Evolutionary conservation across 2,797 vertebrate species (phyloP).

Genomic region (Lacerta viridis): DNA sequence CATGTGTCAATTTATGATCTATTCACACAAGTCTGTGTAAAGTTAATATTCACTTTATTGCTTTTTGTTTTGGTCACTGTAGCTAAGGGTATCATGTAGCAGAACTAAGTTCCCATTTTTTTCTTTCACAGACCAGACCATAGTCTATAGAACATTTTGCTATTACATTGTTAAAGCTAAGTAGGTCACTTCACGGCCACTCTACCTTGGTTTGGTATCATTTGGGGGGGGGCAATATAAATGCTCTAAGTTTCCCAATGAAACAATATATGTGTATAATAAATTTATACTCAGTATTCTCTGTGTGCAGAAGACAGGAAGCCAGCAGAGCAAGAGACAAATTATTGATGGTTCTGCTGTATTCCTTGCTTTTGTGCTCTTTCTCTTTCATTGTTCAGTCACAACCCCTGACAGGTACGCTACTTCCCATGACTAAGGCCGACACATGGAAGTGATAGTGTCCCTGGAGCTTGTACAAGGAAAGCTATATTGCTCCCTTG

Average conservation of each 20-base stretch:
- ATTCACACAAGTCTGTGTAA: not conserved
- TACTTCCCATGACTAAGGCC: not conserved
- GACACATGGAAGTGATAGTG: not conserved
- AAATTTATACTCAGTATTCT: not conserved
- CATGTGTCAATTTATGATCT: not conserved
- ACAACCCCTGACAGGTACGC: not conserved
- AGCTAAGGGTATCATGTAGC: conserved; percentile 3
- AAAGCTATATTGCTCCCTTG: not conserved
- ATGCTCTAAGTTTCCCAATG: not conserved
- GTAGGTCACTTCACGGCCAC: not conserved
- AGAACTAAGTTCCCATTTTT: not conserved
- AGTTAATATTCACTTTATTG: not conserved
- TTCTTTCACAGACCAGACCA: not conserved
- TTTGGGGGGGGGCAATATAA: no score
- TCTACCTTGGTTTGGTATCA: not conserved
- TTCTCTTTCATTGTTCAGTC: not conserved
- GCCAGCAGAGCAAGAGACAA: not conserved
- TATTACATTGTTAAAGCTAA: not conserved
- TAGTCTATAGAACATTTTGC: not conserved
- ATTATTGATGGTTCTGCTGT: not conserved
- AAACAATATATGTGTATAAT: not conserved
- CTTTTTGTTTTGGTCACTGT: not conserved
- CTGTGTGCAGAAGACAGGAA: not conserved
- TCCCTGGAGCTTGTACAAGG: not conserved
- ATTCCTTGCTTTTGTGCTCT: not conserved